Evolutionary conservation across 2,797 vertebrate species (phyloP), one percentile per base, ranked within the genome.

Genomic region (Telmatherina bonti): DNA sequence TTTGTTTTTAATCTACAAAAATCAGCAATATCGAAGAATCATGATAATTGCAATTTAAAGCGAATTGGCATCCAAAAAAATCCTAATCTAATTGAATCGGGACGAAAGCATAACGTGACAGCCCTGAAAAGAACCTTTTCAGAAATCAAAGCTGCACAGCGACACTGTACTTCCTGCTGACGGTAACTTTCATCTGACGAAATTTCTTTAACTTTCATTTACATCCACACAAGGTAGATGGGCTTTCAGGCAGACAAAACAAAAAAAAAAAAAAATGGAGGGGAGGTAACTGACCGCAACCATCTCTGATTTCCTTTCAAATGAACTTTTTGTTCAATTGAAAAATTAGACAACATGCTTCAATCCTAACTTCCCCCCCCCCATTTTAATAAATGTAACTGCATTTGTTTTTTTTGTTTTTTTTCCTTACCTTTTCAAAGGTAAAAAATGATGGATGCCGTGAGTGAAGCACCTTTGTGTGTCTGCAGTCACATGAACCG

Each of bases 191-290:
- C 13, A 26, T 55, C 43, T 16, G 29, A 30, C 49, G 22, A 7
- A 45, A 33, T 27, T 27, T 49, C 47, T 67, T 64, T 47, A 12
- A 27, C 56, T 33, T 31, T 13, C 54, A 45, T 52, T 9, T 65
- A 9, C 20, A 45, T 45, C 43, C 7, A 45, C 7, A 18, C 20
- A 10, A n/a, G 5, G 1, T 18, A 43, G 7, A n/a, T 7, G 43
- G 20, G 43, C 43, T n/a, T 38, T 41, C 0, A 7, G 24, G 22
- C 55, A 15, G 45, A 43, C 55, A 5, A 57, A 57, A 13, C 7
- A 29, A 56, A 35, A 2, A 22, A 1, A 15, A n/a, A 12, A 5
- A 2, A 11, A 1, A 24, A 5, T 12, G 20, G 11, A 9, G 22
- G 45, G 7, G 5, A 18, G 27, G 26, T 18, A 49, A 13, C 10